phyloP scores from a whole-genome alignment of 2,797 vertebrate species.

The Diglossa cyanea region DNA sequence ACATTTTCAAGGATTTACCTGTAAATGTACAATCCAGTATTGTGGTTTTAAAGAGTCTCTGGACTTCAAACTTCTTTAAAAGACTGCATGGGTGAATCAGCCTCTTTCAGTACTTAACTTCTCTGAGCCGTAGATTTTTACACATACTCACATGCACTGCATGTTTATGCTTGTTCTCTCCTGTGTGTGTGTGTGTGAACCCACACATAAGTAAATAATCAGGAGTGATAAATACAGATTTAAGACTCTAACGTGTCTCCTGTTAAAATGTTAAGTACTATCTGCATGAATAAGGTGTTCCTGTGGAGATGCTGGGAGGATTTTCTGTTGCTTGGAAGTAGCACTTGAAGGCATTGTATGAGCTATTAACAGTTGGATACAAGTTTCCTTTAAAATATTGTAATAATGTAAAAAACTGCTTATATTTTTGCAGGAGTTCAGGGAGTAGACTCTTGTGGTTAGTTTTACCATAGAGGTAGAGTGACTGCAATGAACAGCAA shows the following conservation, averaged over 20 bases:
- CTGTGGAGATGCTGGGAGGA: neutral
- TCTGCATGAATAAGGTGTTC: neutral
- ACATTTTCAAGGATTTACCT: neutral
- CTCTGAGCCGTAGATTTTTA: neutral
- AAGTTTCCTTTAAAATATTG: neutral
- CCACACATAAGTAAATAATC: neutral
- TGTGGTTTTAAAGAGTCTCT: neutral
- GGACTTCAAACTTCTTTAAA: neutral
- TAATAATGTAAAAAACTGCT: neutral
- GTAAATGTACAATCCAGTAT: neutral
- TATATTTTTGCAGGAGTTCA: neutral
- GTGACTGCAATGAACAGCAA: neutral
- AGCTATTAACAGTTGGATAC: neutral
- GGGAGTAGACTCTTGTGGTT: neutral
- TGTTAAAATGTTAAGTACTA: neutral
- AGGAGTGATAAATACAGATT: neutral
- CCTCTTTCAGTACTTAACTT: neutral
- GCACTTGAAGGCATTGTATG: neutral
- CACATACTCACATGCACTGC: fast-evolving
- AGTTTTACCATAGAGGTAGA: neutral
- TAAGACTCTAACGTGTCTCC: neutral
- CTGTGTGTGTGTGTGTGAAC: neutral
- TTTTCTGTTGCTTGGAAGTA: neutral
- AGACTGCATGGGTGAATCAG: neutral
- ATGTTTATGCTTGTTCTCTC: neutral